Evolutionary conservation across 1,140 invertebrate genomes (phyloP), one percentile per base, ranked within the genome.

Genomic region (Orius insidiosus): DNA sequence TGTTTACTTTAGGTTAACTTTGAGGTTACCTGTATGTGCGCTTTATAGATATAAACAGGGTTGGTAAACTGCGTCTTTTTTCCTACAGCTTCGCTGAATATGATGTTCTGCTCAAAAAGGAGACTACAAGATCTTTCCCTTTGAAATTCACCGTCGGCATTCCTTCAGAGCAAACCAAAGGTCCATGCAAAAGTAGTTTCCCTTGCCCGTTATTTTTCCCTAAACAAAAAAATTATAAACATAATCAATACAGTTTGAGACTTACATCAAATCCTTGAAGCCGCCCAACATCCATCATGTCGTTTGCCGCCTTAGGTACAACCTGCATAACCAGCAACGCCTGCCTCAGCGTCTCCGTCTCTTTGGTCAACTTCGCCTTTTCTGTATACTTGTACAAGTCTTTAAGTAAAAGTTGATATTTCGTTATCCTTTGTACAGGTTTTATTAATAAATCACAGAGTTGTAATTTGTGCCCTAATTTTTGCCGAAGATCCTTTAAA

Each of bases 231-330:
- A 52, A 45, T 48, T 42, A 50, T 31, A 34, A n/a, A 35, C 1
- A 30, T 3, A 40, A 36, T 36, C 11, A 46, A 13, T n/a, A 19
- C 37, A n/a, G n/a, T n/a, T n/a, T n/a, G 3, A 15, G 10, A 68
- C 76, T 75, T 68, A 92, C 87, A 67, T 92, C 84, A 64, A 98
- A 99, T 52, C 92, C 92, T 66, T 98, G 89, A 18, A 99, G 68
- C 47, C 94, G 69, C 9, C 92, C 90, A 40, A 98, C 85, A 61
- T 95, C 90, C 90, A 98, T 96, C 93, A 98, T 97, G 60, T 98
- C 92, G 66, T 98, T 93, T 49, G 94, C 94, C 47, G 82, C 80
- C 68, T 98, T 97, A 5, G 93, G 93, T 48, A 97, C 89, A 51
- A 90, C 76, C 56, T 80, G 73, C 71, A 85, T 96, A 37, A 87